Evolutionary conservation across 2,797 vertebrate genomes (phyloP), one percentile per base, ranked within the genome.

Genomic region (Pterois miles): DNA sequence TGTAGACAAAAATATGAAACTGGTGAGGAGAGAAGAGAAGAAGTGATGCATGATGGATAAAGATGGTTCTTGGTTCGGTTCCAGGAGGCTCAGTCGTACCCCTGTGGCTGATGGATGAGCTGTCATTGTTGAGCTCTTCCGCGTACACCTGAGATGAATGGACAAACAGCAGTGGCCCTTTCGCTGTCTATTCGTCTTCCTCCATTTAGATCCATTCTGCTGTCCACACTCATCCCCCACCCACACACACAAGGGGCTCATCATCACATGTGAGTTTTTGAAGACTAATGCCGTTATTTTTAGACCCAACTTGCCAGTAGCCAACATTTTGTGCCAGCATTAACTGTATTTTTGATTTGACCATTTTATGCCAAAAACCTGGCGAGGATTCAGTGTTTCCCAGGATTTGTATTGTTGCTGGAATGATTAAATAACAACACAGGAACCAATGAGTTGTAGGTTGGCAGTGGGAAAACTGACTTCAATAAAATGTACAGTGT

Each of bases 101-200:
- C 96, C 96, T 94, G 94, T 95, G 94, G 96, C 90, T 97, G 97
- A 98, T 97, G 94, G 97, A 98, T 98, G 96, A 95, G 95, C 95
- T 97, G 97, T 97, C 96, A 96, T 92, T 91, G 92, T 93, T 89
- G 95, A 96, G 96, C 95, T 90, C 96, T 96, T 95, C 95, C 81
- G 91, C 94, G 93, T 95, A 96, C 93, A 96, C 96, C 96, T 96
- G 96, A 97, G 97, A 98, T 96, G 96, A 96, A 97, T 97, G 95
- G 96, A 96, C 96, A 96, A 95, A 96, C 97, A 96, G 94, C 96
- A 94, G 94, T 93, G 92, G 91, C 93, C 95, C 94, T 92, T 93
- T 95, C 92, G 75, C 64, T 74, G 78, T 88, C 89, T 64, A 90
- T 94, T 87, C 72, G 88, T 93, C 91, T 90, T 89, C 67, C 80